Evolutionary conservation across 2,113 vertebrate genomes (phyloP), one percentile per base, ranked within the genome.

Genomic region (Brienomyrus longianalis): DNA sequence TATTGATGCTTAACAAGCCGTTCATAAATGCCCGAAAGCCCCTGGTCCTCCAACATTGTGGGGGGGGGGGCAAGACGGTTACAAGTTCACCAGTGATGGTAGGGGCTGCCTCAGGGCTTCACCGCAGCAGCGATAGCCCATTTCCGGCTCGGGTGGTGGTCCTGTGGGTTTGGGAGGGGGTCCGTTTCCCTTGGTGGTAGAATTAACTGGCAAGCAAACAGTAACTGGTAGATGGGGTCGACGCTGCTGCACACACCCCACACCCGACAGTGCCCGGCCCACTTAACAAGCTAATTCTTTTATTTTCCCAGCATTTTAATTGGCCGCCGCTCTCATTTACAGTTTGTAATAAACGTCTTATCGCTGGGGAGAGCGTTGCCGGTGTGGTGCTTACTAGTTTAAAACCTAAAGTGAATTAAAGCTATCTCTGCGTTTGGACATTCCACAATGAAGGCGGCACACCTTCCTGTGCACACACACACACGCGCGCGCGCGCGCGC

Each of bases 121-220:
- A 93, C 93, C 90, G 91, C 92, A 88, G 83, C 91, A 77, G 93
- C 91, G 92, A 94, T 92, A 93, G 93, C 93, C 92, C 92, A 93
- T 19, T 88, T 92, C 43, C 15, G 17, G 5, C 19, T 56, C 52
- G n/a, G 48, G 90, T 89, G 92, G 80, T 92, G 92, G 91, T 92
- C 90, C 91, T 92, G 92, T 93, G 90, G 93, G 88, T 3, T 21
- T 45, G 88, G 92, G 93, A 89, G 92, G 91, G 91, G 91, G 90
- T 93, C 93, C 90, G 94, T 92, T 93, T 92, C 91, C 91, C 91
- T 93, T 91, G 91, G 91, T 93, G 93, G 92, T 94, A 94, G 91
- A 94, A 94, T 15, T 93, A 92, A 94, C 93, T 91, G 90, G 90
- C 31, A 89, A 92, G 52, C 83, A 89, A 93, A 91, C 90, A 89